Conservation (phyloP, 2,113 vertebrate species). For the Passer montanus region DNA sequence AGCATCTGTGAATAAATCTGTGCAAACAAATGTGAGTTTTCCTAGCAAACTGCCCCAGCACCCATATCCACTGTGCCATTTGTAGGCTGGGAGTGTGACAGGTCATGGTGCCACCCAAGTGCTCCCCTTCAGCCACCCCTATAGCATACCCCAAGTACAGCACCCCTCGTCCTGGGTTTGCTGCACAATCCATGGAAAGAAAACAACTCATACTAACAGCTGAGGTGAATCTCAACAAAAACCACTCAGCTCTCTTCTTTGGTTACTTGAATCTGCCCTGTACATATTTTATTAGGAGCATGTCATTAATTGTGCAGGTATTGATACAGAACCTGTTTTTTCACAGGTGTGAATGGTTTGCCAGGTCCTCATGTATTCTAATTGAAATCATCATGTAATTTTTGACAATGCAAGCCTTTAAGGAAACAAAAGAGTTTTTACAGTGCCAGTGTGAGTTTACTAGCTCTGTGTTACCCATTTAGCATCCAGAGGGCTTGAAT, state of each 20-base stretch:
- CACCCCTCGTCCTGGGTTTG: neutral
- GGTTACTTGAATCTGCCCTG: neutral
- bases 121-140: neutral
- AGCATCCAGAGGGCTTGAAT: neutral
- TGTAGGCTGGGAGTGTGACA: neutral
- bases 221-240: neutral
- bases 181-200: fast-evolving
- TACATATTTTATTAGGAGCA: neutral
- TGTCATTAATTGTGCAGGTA: neutral
- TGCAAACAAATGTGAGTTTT: neutral
- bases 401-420: neutral
- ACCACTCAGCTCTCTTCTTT: neutral
- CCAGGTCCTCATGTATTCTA: neutral
- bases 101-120: neutral
- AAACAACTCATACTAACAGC: neutral
- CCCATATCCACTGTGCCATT: fast-evolving
- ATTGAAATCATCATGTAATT: neutral
- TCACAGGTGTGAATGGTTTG: neutral
- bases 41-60: neutral
- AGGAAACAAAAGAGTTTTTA: neutral
- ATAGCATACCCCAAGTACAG: fast-evolving
- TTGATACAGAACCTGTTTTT: neutral
- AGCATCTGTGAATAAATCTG: neutral
- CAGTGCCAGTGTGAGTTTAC: neutral
- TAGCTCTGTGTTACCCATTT: neutral